Base-by-base conservation (phyloP, 1,140 invertebrate species). In the Leguminivora glycinivorella region DNA sequence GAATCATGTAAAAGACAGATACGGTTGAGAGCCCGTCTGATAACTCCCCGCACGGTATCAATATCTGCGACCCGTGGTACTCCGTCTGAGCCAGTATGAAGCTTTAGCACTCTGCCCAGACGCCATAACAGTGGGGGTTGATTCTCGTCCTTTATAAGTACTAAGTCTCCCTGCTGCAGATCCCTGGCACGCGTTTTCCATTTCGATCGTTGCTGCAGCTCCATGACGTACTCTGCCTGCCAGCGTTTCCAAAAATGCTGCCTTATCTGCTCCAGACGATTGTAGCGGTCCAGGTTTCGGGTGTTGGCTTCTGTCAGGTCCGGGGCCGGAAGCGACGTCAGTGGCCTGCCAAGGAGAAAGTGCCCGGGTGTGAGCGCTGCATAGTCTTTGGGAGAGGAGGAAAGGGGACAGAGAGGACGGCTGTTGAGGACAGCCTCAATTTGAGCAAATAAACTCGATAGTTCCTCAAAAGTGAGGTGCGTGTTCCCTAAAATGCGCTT, bases 381-480 rank as follows among this genome's bases (percentile, higher is more conserved):
- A 2, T 75, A 52, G 25, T 85, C 80, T 43, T 75, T 60, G 38
- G 79, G 78, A 58, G 80, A 73, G 66, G 71, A 38, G 5, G 80
- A 76, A 2, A 86, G 31, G 40, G 81, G 73, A 22, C 70, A 77
- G 3, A 87, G 56, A 14, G 80, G 81, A 17, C 83, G 66, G 12
- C 76, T 83, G 72, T 89, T 89, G 3, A 85, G 69, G 56, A 75
- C 47, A 0, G 75, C 74, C 58, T 82, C 79, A 76, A 70, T 10
- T 69, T 79, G 2, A 84, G 70, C 58, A 34, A 24, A 12, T 70
- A 17, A 25, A 56, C n/a, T n/a, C n/a, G n/a, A n/a, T n/a, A n/a
- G n/a, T n/a, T n/a, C n/a, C n/a, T n/a, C n/a, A n/a, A n/a, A n/a
- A n/a, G n/a, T n/a, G n/a, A n/a, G n/a, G n/a, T n/a, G n/a, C n/a